phyloP scores from a whole-genome alignment of 2,888 invertebrate species.

The Lasioglossum zephyrum region DNA sequence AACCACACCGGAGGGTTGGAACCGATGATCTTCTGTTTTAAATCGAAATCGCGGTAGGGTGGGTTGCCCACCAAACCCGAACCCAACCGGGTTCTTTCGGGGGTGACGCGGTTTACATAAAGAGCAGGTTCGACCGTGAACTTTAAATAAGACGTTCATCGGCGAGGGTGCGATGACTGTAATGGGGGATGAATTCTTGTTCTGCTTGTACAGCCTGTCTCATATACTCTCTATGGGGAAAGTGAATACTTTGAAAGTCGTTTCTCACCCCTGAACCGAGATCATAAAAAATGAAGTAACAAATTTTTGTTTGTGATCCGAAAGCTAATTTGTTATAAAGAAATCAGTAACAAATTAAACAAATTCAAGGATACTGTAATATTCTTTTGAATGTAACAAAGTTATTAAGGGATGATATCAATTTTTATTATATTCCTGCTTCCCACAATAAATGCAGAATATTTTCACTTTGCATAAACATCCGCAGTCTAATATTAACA shows the following conservation, averaged over 20 bases:
- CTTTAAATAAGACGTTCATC: conserved; percentile 22
- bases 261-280: no score
- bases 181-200: background rate
- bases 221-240: background rate
- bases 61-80: conserved; percentile 4
- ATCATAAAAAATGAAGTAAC: no score
- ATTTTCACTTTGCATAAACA: no score
- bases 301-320: no score
- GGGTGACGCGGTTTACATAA: conserved; percentile 44
- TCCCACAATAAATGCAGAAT: no score
- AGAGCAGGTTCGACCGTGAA: conserved; percentile 16
- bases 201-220: background rate
- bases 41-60: conserved; percentile 65
- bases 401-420: no score
- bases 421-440: no score
- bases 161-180: background rate
- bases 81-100: background rate
- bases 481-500: no score
- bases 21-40: conserved; percentile 54
- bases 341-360: no score
- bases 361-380: no score
- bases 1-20: background rate
- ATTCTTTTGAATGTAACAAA: no score
- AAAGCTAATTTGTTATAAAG: no score
- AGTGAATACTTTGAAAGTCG: background rate